phyloP scores from a whole-genome alignment of 2,113 vertebrate species.

The Lethenteron reissneri region DNA sequence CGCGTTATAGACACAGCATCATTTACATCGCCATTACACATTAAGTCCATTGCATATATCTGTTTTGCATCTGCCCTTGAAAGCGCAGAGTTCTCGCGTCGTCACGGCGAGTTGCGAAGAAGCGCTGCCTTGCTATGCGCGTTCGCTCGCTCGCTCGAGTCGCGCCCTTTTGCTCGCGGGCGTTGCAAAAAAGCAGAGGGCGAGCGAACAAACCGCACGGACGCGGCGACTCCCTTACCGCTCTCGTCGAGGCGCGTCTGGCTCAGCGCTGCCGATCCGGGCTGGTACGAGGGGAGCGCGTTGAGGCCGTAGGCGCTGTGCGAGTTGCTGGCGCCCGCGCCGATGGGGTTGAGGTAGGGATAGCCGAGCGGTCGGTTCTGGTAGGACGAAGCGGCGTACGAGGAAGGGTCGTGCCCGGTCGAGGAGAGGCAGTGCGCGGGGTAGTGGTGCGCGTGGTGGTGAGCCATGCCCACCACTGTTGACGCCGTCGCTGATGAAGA shows the following conservation, averaged over 20 bases:
- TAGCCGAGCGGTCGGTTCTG: not conserved
- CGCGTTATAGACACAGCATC: too few relatives aligned
- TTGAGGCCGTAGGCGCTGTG: not conserved
- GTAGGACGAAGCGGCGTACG: not conserved
- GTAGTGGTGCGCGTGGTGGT: not conserved
- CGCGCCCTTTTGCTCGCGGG: too few relatives aligned
- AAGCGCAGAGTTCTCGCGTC: too few relatives aligned
- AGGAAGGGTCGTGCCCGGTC: not conserved
- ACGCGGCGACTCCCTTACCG: not conserved
- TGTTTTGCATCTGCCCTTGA: too few relatives aligned
- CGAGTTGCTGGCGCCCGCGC: not conserved
- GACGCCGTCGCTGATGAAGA: not conserved
- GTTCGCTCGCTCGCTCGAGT: too few relatives aligned
- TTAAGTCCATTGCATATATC: too few relatives aligned
- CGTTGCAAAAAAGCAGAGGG: too few relatives aligned
- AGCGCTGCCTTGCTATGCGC: too few relatives aligned
- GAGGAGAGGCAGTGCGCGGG: slow-evolving; percentile 5
- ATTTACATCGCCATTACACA: too few relatives aligned
- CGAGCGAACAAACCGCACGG: too few relatives aligned
- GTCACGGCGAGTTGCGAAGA: too few relatives aligned
- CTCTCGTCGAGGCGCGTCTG: not conserved
- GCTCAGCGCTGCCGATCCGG: not conserved
- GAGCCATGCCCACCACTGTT: not conserved
- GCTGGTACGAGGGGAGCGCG: slow-evolving; percentile 5
- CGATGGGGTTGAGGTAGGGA: not conserved